Conservation (phyloP, 2,888 invertebrate species). For the Amphipyra berbera region DNA sequence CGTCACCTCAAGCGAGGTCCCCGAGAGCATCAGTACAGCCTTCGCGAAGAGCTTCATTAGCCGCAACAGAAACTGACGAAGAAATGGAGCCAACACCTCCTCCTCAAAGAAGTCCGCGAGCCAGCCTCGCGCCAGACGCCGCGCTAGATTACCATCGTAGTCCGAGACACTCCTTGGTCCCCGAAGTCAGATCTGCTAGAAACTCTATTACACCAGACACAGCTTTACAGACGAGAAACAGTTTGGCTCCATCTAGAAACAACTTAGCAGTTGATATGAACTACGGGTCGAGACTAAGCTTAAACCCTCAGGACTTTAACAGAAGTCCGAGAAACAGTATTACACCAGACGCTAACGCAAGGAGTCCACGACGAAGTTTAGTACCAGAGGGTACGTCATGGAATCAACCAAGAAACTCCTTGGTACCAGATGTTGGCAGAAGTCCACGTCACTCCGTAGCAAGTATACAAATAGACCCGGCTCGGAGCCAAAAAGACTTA, state of each 20-base stretch:
- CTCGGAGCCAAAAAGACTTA: constrained; percentile 83
- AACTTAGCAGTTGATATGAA: constrained; percentile 90
- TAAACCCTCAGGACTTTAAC: constrained; percentile 89
- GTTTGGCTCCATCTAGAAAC: constrained; percentile 90
- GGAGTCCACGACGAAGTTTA: constrained; percentile 91
- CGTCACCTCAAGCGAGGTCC: constrained; percentile 90
- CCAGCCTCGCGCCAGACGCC: constrained; percentile 90
- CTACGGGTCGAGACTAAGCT: constrained; percentile 89
- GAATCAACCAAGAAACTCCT: constrained; percentile 90
- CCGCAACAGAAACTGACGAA: constrained; percentile 91
- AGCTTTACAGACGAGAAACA: constrained; percentile 88
- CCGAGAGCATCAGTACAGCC: constrained; percentile 85
- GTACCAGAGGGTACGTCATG: constrained; percentile 89
- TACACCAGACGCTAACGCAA: constrained; percentile 83
- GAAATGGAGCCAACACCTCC: constrained; percentile 84
- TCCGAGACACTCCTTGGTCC: constrained; percentile 89
- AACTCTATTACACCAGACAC: constrained; percentile 91
- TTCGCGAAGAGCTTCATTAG: constrained; percentile 89
- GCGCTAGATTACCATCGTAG: constrained; percentile 89
- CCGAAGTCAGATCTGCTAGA: constrained; percentile 90
- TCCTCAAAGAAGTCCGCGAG: constrained; percentile 87
- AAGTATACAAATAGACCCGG: constrained; percentile 84
- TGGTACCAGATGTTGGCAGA: constrained; percentile 89
- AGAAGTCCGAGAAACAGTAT: constrained; percentile 86
- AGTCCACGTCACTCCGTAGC: constrained; percentile 91